Evolutionary conservation across 2,888 invertebrate species (phyloP).

Genomic region (Pristionchus exspectatus): DNA sequence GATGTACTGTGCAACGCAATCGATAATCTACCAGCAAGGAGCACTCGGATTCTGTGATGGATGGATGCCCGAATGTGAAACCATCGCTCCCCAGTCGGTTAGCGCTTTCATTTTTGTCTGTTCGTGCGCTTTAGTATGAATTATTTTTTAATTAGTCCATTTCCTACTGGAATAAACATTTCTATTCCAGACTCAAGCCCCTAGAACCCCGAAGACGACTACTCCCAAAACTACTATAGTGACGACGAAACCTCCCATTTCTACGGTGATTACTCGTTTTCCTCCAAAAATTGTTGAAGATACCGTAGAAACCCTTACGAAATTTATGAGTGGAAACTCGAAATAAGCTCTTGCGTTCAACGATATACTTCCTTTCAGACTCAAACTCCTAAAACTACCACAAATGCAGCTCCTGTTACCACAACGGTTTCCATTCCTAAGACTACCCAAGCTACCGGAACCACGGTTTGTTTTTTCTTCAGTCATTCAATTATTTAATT

Average conservation of each 20-base stretch:
- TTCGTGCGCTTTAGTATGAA: too few species aligned
- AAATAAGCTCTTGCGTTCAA: neutral
- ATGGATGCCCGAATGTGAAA: slow-evolving; percentile 35
- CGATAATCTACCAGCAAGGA: slow-evolving; percentile 38
- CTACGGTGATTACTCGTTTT: neutral
- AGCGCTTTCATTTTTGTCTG: neutral
- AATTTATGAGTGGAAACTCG: too few species aligned
- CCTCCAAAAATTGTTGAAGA: too few species aligned
- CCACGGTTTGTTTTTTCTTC: neutral
- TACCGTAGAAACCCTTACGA: too few species aligned
- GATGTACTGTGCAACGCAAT: slow-evolving; percentile 28
- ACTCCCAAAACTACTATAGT: neutral
- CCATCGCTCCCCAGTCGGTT: neutral
- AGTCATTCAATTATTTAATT: neutral
- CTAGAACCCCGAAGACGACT: neutral
- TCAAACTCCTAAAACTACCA: neutral
- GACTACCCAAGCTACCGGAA: neutral
- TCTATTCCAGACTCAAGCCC: neutral
- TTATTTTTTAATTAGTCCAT: neutral
- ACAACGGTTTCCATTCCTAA: neutral
- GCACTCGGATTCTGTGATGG: slow-evolving; percentile 51
- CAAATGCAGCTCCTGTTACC: neutral
- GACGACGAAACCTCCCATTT: neutral
- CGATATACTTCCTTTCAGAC: neutral
- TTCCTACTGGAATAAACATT: too few species aligned